These are phyloP conservation scores for Syngnathus acus DNA, from an alignment of 2,797 vertebrate genomes.

Conservation along the genomic window DNA sequence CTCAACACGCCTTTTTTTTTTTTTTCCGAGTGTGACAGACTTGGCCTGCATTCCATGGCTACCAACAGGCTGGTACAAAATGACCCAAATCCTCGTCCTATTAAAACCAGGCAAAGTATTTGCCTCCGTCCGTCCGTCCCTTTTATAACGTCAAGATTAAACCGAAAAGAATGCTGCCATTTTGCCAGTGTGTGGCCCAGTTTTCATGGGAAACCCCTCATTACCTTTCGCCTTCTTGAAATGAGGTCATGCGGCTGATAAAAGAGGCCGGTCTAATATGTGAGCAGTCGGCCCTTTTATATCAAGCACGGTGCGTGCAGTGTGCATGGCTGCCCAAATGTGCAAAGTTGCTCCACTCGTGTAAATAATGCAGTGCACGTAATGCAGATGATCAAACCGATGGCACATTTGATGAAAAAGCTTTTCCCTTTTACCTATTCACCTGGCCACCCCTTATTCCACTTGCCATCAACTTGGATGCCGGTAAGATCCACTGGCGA, in stretches of 20 bases:
- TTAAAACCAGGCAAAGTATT: slow-evolving; percentile 41
- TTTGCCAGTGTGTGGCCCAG: neutral
- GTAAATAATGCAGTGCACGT: slow-evolving; percentile 54
- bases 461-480: slow-evolving; percentile 37
- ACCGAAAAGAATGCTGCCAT: slow-evolving; percentile 3
- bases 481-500: slow-evolving; percentile 14
- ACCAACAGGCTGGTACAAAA: slow-evolving; percentile 49
- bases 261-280: neutral
- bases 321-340: slow-evolving; percentile 45
- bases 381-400: slow-evolving; percentile 33
- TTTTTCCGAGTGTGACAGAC: slow-evolving; percentile 39
- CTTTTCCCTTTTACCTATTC: neutral
- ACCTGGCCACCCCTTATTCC: slow-evolving; percentile 16
- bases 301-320: slow-evolving; percentile 25
- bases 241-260: slow-evolving; percentile 3
- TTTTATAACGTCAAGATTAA: slow-evolving; percentile 15
- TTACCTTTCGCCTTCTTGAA: neutral
- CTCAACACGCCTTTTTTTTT: slow-evolving; percentile 50
- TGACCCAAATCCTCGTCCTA: slow-evolving; percentile 60
- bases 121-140: slow-evolving; percentile 19
- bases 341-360: slow-evolving; percentile 30
- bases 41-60: slow-evolving; percentile 51
- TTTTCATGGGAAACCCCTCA: neutral
- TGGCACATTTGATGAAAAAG: slow-evolving; percentile 10
- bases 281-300: slow-evolving; percentile 6